Percentiles rank a stretch among this genome's conserved stretches.
Conservation (phyloP, 2,888 invertebrate species). For the Belgica antarctica region DNA sequence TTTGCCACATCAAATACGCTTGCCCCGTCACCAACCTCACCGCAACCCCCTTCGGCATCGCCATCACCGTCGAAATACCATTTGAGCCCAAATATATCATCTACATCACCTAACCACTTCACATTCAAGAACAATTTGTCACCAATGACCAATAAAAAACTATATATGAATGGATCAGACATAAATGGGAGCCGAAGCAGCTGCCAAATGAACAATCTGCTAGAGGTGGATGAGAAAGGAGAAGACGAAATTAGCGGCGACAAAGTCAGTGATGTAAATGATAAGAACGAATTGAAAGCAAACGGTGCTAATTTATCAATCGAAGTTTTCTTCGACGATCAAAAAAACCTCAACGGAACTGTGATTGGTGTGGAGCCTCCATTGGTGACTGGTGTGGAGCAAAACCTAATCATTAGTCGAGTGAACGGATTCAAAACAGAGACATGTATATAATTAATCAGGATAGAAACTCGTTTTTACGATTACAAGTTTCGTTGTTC, state of each 20-base stretch:
- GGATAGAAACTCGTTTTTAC: no score
- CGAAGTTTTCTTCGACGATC: neutral
- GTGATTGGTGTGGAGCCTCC: neutral
- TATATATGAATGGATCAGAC: neutral
- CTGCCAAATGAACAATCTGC: conserved; percentile 37
- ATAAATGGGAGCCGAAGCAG: conserved; percentile 9
- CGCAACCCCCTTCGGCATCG: conserved; percentile 3
- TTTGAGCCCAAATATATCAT: conserved; percentile 5
- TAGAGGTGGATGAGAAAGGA: conserved; percentile 26
- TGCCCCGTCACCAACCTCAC: neutral
- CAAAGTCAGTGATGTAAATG: neutral
- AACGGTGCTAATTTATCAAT: conserved; percentile 14
- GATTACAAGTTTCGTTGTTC: neutral
- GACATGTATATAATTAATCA: conserved; percentile 39
- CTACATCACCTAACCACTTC: conserved; percentile 25
- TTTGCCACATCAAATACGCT: conserved; percentile 29
- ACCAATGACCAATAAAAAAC: conserved; percentile 4
- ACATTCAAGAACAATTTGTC: neutral
- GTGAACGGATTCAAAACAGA: conserved; percentile 36
- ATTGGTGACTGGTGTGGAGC: neutral
- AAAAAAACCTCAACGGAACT: neutral
- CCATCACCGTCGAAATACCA: neutral
- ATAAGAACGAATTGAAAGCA: neutral
- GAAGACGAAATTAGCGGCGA: neutral
- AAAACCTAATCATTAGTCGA: conserved; percentile 37